A percentile compares a stretch with the other conserved stretches of the same genome.
Conservation (phyloP, 2,888 invertebrate genomes). For the Drosophila lutescens region DNA sequence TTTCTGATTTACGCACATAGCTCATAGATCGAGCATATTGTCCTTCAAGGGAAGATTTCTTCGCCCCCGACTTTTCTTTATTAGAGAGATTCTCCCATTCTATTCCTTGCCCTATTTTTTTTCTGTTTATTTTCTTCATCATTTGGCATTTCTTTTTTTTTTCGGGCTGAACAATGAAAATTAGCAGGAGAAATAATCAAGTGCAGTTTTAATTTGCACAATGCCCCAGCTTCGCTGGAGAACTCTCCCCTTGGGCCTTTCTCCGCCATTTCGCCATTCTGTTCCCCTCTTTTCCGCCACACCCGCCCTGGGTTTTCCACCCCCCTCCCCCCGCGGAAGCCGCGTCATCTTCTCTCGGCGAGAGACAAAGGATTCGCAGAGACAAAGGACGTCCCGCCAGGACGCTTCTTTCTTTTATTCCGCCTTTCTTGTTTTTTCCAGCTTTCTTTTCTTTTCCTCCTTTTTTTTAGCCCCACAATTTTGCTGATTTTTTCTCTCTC, state of each 20-base stretch:
- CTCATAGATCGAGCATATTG: too few species aligned
- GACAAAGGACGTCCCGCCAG: constrained; percentile 50
- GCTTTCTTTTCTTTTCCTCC: background rate
- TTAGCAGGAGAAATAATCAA: constrained; percentile 73
- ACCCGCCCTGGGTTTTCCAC: background rate
- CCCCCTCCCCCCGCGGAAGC: constrained; percentile 10
- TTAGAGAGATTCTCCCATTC: background rate
- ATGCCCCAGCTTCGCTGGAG: constrained; percentile 39
- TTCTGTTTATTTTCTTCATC: constrained; percentile 16
- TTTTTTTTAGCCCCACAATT: constrained; percentile 2
- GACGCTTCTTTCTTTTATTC: constrained; percentile 33
- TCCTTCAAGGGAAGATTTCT: background rate
- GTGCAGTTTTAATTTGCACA: constrained; percentile 74
- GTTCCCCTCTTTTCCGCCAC: background rate
- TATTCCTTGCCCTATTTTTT: background rate
- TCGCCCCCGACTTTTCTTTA: background rate
- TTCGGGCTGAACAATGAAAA: constrained; percentile 59
- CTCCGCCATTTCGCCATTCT: constrained; percentile 1
- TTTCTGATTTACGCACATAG: too few species aligned
- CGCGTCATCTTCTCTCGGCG: constrained; percentile 25
- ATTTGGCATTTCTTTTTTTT: constrained; percentile 12
- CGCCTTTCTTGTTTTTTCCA: constrained; percentile 1
- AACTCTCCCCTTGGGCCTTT: background rate
- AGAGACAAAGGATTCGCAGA: constrained; percentile 56
- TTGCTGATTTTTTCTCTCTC: constrained; percentile 8